Conservation (phyloP, 2,888 invertebrate genomes). For the Capitulum mitella region DNA sequence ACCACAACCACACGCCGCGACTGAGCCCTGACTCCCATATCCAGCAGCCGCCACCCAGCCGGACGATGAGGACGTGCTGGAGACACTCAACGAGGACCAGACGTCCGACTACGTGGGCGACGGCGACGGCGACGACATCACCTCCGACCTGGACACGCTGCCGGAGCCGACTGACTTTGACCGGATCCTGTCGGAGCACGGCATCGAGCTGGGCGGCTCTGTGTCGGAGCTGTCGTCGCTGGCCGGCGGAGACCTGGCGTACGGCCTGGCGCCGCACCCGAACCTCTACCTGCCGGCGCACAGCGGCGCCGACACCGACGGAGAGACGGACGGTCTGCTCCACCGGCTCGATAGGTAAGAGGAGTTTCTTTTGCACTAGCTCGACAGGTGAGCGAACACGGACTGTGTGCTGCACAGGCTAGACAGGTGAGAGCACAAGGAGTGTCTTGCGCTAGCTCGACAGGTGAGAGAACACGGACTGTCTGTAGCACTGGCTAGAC, state of each 20-base stretch:
- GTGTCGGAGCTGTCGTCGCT: background rate
- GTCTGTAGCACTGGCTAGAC: too few species aligned
- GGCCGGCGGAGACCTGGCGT: slow-evolving; percentile 16
- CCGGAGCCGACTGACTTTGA: slow-evolving; percentile 17
- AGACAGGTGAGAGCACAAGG: background rate
- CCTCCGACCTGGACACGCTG: slow-evolving; percentile 19
- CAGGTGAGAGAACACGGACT: too few species aligned
- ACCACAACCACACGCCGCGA: too few species aligned
- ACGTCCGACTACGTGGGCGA: slow-evolving; percentile 5
- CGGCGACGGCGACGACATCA: slow-evolving; percentile 20
- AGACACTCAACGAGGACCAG: slow-evolving; percentile 18
- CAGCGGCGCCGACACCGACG: background rate
- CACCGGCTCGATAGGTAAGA: too few species aligned
- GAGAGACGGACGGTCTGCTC: background rate
- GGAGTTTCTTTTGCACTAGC: too few species aligned
- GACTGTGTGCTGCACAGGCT: too few species aligned
- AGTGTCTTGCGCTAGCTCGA: background rate
- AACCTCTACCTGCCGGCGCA: slow-evolving; percentile 22
- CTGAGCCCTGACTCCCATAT: too few species aligned
- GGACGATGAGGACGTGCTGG: slow-evolving; percentile 4
- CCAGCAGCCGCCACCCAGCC: background rate
- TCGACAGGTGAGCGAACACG: background rate
- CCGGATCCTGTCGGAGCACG: slow-evolving; percentile 12
- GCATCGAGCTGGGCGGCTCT: slow-evolving; percentile 12
- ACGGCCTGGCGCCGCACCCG: slow-evolving; percentile 8